Evolutionary conservation across 1,140 invertebrate species (phyloP), one percentile per base, ranked within the genome.

Genomic region (Platyura marginata): DNA sequence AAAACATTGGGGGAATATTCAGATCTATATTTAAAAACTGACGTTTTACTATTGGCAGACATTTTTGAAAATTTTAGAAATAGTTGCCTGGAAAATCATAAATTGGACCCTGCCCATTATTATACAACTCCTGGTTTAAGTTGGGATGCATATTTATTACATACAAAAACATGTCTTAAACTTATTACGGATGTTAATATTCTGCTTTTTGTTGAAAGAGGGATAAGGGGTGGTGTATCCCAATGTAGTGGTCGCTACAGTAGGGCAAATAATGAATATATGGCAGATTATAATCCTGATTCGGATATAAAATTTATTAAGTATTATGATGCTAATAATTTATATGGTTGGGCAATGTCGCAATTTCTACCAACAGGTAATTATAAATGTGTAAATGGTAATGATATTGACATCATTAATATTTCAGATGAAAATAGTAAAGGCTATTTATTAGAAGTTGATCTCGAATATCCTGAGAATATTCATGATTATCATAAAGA

Each of bases 371-470:
- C 55, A 13, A 25, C 35, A 1, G 40, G 38, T 5, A 33, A 48
- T 32, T 64, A 62, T 51, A 15, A 55, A 41, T 66, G 55, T 57
- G 38, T 56, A 3, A 45, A 47, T 34, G n/a, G 25, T 21, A 16
- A 15, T 13, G 16, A 49, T 43, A n/a, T n/a, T n/a, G n/a, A n/a
- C n/a, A 44, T 8, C 13, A 8, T 29, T 18, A 38, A 38, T 6
- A 47, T 56, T 29, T n/a, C 45, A 13, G 43, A 57, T 22, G 51
- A 66, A 51, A 45, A 46, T 46, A 15, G 42, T 13, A 44, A 41
- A 8, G 65, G 65, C 15, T 67, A 58, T 43, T 57, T 68, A 42
- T 44, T 69, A n/a, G 64, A 69, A 49, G 49, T 51, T 13, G 51
- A 55, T 47, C 46, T 57, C 41, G 42, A 48, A 21, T 56, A 58